These are phyloP conservation scores for Drosophila repleta DNA, from an alignment of 1,140 invertebrate species.

Conservation along the genomic window DNA sequence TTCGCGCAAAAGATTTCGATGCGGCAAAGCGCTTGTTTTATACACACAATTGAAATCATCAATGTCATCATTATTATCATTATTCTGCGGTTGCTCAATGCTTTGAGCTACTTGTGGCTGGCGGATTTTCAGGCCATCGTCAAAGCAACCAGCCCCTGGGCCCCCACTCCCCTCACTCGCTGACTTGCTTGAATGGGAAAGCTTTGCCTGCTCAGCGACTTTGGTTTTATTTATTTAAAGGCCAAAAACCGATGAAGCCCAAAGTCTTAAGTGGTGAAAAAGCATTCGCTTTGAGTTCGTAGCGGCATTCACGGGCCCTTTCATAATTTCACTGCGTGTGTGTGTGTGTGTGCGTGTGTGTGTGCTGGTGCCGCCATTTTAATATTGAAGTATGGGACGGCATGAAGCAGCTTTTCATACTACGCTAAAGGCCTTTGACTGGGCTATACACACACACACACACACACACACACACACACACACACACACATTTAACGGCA, in stretches of 20 bases:
- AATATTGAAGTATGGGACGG: slow-evolving; percentile 18
- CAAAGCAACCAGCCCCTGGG: not conserved
- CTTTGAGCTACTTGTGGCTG: slow-evolving; percentile 59
- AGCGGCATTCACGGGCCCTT: slow-evolving; percentile 47
- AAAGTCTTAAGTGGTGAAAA: slow-evolving; percentile 66
- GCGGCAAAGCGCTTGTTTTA: slow-evolving; percentile 30
- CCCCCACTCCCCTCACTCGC: not conserved
- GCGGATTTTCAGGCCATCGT: slow-evolving; percentile 10
- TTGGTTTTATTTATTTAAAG: slow-evolving; percentile 71
- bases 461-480: slow-evolving; percentile 3
- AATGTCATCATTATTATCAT: slow-evolving; percentile 60
- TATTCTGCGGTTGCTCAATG: slow-evolving; percentile 29
- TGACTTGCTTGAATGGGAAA: not conserved
- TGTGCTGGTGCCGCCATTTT: slow-evolving; percentile 41
- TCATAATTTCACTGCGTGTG: slow-evolving; percentile 55
- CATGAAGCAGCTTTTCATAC: slow-evolving; percentile 16
- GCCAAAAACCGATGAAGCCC: slow-evolving; percentile 73
- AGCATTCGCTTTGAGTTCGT: slow-evolving; percentile 59
- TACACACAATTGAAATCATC: slow-evolving; percentile 51
- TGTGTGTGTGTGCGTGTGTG: not conserved
- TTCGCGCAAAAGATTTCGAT: slow-evolving; percentile 1
- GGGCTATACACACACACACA: slow-evolving; percentile 3
- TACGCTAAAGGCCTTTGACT: slow-evolving; percentile 18
- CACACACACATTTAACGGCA: slow-evolving; percentile 9
- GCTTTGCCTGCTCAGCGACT: slow-evolving; percentile 47